Base-by-base conservation (phyloP, 1,140 invertebrate species). In the Phymastichus coffea region DNA sequence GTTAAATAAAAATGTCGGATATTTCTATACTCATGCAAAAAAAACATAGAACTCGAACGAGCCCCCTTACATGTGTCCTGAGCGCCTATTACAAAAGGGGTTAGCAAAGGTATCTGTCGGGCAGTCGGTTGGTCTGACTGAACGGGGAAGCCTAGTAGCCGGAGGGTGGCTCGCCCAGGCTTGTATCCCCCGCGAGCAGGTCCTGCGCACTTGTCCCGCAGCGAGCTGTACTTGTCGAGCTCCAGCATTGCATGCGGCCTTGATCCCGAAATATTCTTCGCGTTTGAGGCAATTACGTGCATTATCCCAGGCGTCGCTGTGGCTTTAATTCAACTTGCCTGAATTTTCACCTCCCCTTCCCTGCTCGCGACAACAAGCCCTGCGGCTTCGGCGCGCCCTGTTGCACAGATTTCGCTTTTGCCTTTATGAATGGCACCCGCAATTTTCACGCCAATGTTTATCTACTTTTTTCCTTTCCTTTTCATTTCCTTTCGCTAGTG, bases 201-300 rank as follows among this genome's bases (percentile, higher is more conserved):
- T 63, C 33, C 60, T 63, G 48, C 43, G 25, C 28, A 12, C 2
- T 20, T 25, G 20, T 33, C 1, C 20, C 15, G 15, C 17, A n/a
- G 3, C 25, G 23, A n/a, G n/a, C n/a, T n/a, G n/a, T n/a, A n/a
- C n/a, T n/a, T n/a, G 12, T 26, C 46, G 14, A 73, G 65, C 65
- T 72, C 54, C 56, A 33, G 2, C 3, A 22, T 14, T 14, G 25
- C 63, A 65, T 75, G 64, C 41, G 20, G n/a, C 58, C 73, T 71
- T 72, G 67, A 65, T 75, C 64, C 64, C 64, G 68, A 75, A 75
- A 75, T 75, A 75, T 75, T 72, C 70, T 73, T 69, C 63, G 57
- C 72, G 71, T 75, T 75, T 75, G 70, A 75, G 67, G 70, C 70
- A 75, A 75, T 75, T 75, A 75, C 55, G 60, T 20, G 54, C 41